Base-by-base conservation (phyloP, 1,140 invertebrate species). In the Tetramorium alpestre region DNA sequence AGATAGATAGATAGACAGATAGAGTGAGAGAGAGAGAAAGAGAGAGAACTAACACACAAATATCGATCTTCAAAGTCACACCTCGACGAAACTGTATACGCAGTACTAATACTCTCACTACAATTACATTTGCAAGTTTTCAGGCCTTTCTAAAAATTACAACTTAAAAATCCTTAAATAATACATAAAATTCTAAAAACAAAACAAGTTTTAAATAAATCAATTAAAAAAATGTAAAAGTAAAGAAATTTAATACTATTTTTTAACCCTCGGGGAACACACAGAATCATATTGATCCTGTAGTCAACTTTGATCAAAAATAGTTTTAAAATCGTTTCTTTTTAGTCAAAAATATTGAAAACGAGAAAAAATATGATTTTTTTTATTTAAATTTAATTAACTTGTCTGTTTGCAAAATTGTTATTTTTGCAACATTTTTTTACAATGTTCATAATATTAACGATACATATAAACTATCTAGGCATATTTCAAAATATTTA, bases 1-100 rank as follows among this genome's bases (percentile, higher is more conserved):
- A 33, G 28, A 28, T 28, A 28, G 28, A 67, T 8, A 22, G 33
- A 41, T 28, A 41, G 10, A n/a, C 0, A 10, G 64, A 22, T 7
- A 18, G 64, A 58, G 8, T 6, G 54, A 25, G 2, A 10, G 56
- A 58, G 56, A 3, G n/a, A 58, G 56, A 58, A 7, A n/a, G 10
- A 67, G 10, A 67, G 38, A 67, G n/a, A 44, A 44, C 33, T 65
- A 65, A 70, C 60, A 81, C 56, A 81, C 56, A 81, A 82, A 67
- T 89, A 89, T 89, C 88, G 87, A 89, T 89, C 88, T 54, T 56
- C 47, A 87, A 89, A 89, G 88, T 87, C 87, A 82, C 87, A 88
- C 88, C 87, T 88, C 64, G 82, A 38, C 76, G 70, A 72, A 80
- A 47, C 38, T 49, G 11, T 41, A 6, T 77, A 51, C 47, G 87